Evolutionary conservation across 2,888 invertebrate genomes (phyloP).

Genomic region (Alloscopus bannaensis): DNA sequence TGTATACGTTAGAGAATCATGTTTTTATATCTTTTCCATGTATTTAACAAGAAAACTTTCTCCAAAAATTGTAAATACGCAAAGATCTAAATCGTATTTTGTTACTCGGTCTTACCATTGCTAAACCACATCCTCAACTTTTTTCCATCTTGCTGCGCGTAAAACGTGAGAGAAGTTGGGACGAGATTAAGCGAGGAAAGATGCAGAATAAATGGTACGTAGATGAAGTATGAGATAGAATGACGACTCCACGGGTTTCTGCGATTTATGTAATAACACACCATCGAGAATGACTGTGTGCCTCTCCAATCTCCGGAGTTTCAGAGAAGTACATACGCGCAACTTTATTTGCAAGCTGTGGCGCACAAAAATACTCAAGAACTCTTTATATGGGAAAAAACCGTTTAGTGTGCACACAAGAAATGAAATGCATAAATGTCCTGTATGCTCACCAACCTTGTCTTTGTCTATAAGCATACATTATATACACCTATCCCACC

Average conservation of each 20-base stretch:
- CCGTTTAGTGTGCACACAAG: not conserved
- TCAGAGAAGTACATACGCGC: conserved; percentile 4
- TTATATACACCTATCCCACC: too few relatives aligned
- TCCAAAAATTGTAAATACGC: too few relatives aligned
- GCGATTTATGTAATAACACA: conserved; percentile 46
- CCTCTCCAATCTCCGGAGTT: not conserved
- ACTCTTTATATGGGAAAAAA: not conserved
- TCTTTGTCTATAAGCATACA: too few relatives aligned
- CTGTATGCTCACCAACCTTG: too few relatives aligned
- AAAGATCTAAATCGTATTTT: too few relatives aligned
- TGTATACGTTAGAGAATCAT: too few relatives aligned
- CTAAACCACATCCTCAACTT: too few relatives aligned
- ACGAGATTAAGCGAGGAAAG: conserved; percentile 29
- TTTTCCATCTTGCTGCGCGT: not conserved
- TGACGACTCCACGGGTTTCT: conserved; percentile 48
- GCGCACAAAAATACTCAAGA: too few relatives aligned
- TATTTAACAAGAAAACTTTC: too few relatives aligned
- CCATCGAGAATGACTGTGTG: not conserved
- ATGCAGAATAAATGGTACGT: conserved; percentile 15
- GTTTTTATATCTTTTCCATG: too few relatives aligned
- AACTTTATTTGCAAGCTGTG: conserved; percentile 25
- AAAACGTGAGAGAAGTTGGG: conserved; percentile 23
- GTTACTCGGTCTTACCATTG: too few relatives aligned
- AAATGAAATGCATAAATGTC: conserved; percentile 28
- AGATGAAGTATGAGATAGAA: conserved; percentile 54